Evolutionary conservation across 2,888 invertebrate species (phyloP).

Genomic region (Neocrepidodera transversa): DNA sequence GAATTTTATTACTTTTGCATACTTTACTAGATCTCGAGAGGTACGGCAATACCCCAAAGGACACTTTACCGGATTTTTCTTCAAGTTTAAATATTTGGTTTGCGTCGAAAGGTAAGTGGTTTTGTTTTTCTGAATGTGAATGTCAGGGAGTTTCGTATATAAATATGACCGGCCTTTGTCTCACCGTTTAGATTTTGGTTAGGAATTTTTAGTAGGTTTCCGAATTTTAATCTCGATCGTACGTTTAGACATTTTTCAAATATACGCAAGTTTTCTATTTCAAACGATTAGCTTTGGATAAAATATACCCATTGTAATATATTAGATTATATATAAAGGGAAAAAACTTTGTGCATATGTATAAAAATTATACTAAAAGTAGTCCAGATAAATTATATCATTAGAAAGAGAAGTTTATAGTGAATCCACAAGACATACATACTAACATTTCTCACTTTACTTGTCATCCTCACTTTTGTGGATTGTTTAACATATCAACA

Average conservation of each 20-base stretch:
- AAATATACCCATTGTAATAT: too few species aligned
- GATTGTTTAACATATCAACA: too few species aligned
- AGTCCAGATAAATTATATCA: too few species aligned
- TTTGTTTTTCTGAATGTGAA: conserved; percentile 25
- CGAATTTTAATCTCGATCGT: too few species aligned
- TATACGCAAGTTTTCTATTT: too few species aligned
- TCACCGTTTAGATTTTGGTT: conserved; percentile 3
- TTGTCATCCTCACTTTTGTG: too few species aligned
- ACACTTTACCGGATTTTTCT: conserved; percentile 31
- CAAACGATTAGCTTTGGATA: too few species aligned
- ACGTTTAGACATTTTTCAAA: too few species aligned
- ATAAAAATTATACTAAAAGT: too few species aligned
- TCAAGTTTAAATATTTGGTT: conserved; percentile 28
- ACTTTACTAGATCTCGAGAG: conserved; percentile 31
- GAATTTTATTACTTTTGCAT: conserved; percentile 42
- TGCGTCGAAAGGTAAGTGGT: conserved; percentile 22
- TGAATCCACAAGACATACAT: neutral
- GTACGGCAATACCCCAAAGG: conserved; percentile 30
- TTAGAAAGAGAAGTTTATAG: too few species aligned
- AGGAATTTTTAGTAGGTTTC: conserved; percentile 10
- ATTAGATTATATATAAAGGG: too few species aligned
- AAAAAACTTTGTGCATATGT: too few species aligned
- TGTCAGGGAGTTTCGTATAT: conserved; percentile 15
- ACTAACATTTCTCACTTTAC: neutral
- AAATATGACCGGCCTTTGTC: conserved; percentile 14